Conservation (phyloP, 2,797 vertebrate species). For the Oryzias sinensis region DNA sequence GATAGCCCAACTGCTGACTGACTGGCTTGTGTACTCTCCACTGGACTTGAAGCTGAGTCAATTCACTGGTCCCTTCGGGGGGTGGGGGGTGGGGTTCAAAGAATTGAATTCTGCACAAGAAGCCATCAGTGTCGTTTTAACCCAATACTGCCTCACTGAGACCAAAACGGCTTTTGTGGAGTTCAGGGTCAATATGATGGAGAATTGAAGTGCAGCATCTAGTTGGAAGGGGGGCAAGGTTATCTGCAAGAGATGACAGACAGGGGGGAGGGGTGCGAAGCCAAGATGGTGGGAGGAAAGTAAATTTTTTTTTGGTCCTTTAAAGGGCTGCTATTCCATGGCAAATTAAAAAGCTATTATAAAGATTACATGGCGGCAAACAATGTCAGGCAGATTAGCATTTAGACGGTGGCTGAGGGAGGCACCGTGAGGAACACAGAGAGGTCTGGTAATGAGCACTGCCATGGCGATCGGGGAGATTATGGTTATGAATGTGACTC, state of each 20-base stretch:
- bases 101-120: slow-evolving; percentile 61
- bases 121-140: slow-evolving; percentile 67
- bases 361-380: slow-evolving; percentile 77
- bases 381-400: slow-evolving; percentile 78
- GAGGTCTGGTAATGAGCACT: slow-evolving; percentile 75
- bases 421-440: slow-evolving; percentile 67
- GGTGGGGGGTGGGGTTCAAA: slow-evolving; percentile 15
- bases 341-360: slow-evolving; percentile 83
- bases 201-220: slow-evolving; percentile 35
- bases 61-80: slow-evolving; percentile 60
- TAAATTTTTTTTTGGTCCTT: slow-evolving; percentile 61
- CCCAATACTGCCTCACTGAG: slow-evolving; percentile 52
- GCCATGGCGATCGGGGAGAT: slow-evolving; percentile 72
- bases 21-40: slow-evolving; percentile 38
- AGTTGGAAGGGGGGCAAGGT: slow-evolving; percentile 37
- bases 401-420: slow-evolving; percentile 72
- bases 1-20: slow-evolving; percentile 52
- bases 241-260: slow-evolving; percentile 31
- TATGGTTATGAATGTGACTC: slow-evolving; percentile 79
- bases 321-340: slow-evolving; percentile 76
- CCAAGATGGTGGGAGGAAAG: slow-evolving; percentile 54
- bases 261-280: slow-evolving; percentile 20
- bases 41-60: slow-evolving; percentile 65
- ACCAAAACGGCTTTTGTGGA: slow-evolving; percentile 53
- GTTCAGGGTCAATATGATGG: slow-evolving; percentile 65